These are phyloP conservation scores for Boulengeromyrus knoepffleri DNA, from an alignment of 2,113 vertebrate genomes.

Conservation along the genomic window DNA sequence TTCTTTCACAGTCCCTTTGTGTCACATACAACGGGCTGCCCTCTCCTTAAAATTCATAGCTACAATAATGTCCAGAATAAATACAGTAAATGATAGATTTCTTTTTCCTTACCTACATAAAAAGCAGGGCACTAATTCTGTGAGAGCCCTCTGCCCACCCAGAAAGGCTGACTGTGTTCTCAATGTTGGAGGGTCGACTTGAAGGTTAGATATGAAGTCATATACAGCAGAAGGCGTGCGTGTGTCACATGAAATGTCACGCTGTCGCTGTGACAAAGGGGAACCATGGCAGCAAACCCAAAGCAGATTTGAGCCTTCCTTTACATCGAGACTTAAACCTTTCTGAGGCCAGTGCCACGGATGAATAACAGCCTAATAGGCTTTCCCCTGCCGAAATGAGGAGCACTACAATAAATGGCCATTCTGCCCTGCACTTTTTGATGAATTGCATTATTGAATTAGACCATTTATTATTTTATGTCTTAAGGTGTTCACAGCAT, in stretches of 20 bases:
- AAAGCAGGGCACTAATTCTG: slow-evolving; percentile 1
- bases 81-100: slow-evolving; percentile 15
- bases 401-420: background rate
- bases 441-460: background rate
- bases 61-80: slow-evolving; percentile 5
- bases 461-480: background rate
- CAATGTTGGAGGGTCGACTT: slow-evolving; percentile 15
- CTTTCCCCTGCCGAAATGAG: background rate
- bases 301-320: slow-evolving; percentile 30
- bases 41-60: slow-evolving; percentile 26
- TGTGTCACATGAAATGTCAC: slow-evolving; percentile 35
- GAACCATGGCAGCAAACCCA: slow-evolving; percentile 20
- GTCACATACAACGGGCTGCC: slow-evolving; percentile 22
- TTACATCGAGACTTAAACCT: background rate
- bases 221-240: slow-evolving; percentile 17
- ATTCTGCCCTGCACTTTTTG: background rate
- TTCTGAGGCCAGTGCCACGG: background rate
- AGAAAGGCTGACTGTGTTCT: slow-evolving; percentile 22
- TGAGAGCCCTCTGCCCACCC: background rate
- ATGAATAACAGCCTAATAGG: background rate
- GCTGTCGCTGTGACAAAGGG: slow-evolving; percentile 17
- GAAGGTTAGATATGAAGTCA: slow-evolving; percentile 21
- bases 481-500: background rate
- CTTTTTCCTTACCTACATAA: background rate
- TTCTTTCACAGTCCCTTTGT: slow-evolving; percentile 5